Conservation (phyloP, 2,113 vertebrate species). For the Capreolus pygargus region DNA sequence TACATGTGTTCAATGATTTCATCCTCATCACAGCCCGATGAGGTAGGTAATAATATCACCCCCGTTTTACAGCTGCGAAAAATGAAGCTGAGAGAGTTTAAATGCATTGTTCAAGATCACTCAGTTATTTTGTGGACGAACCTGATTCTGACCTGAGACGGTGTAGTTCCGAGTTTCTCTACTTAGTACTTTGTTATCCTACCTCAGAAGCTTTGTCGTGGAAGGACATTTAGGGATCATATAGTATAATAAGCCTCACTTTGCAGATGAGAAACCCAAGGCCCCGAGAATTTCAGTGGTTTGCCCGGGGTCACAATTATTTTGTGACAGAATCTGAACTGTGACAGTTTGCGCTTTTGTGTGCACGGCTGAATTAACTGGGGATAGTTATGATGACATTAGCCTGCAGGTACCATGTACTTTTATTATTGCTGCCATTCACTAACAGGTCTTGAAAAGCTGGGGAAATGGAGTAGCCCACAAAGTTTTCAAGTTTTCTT, state of each 20-base stretch:
- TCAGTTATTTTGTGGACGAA: background rate
- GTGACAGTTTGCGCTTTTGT: background rate
- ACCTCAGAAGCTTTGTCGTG: background rate
- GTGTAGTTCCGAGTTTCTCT: background rate
- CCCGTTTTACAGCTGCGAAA: background rate
- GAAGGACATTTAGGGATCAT: background rate
- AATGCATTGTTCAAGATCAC: background rate
- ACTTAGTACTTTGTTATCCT: background rate
- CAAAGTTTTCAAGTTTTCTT: constrained; percentile 7
- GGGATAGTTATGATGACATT: background rate
- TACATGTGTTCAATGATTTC: background rate
- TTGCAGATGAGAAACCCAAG: background rate
- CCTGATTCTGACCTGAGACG: background rate
- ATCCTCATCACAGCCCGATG: background rate
- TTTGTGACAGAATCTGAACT: background rate
- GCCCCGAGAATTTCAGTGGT: background rate
- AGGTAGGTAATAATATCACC: background rate
- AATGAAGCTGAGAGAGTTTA: background rate
- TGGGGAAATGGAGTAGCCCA: background rate
- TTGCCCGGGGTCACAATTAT: background rate
- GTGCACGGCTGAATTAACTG: constrained; percentile 13
- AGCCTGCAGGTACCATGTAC: background rate
- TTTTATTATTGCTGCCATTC: background rate
- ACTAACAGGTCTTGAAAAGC: background rate
- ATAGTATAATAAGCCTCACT: background rate